Percentiles rank a stretch among this genome's conserved stretches.
phyloP scores from a whole-genome alignment of 1,140 invertebrate genomes.

The Drosophila baimaii region DNA sequence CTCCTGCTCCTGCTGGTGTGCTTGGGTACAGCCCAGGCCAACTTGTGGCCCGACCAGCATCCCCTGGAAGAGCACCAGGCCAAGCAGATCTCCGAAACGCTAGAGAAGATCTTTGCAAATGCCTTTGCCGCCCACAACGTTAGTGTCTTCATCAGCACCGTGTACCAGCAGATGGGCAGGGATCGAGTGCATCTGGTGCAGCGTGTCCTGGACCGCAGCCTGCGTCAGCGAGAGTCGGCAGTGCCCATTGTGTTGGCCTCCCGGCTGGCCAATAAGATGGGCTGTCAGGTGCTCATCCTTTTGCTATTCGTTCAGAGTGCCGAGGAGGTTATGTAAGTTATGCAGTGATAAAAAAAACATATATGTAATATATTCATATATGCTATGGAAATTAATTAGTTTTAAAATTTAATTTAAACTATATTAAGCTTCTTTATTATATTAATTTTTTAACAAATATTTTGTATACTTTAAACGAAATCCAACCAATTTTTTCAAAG shows the following conservation, averaged over 20 bases:
- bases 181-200: slow-evolving; percentile 10
- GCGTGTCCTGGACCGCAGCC: slow-evolving; percentile 8
- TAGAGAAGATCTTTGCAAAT: slow-evolving; percentile 34
- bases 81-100: neutral
- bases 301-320: slow-evolving; percentile 46
- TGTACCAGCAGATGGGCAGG: slow-evolving; percentile 32
- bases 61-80: neutral
- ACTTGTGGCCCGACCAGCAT: slow-evolving; percentile 9
- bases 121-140: slow-evolving; percentile 32
- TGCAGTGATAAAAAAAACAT: too few relatives aligned
- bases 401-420: neutral
- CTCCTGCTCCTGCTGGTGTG: neutral
- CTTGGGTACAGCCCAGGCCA: neutral
- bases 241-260: slow-evolving; percentile 46
- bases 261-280: neutral
- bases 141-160: slow-evolving; percentile 42
- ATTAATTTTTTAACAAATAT: too few relatives aligned
- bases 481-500: too few relatives aligned
- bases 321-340: slow-evolving; percentile 22
- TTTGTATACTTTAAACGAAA: too few relatives aligned
- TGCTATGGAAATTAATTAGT: too few relatives aligned
- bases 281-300: neutral
- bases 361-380: neutral
- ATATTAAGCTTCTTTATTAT: too few relatives aligned
- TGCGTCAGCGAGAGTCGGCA: neutral